Conservation (phyloP, 2,797 vertebrate genomes). For the Parambassis ranga region DNA sequence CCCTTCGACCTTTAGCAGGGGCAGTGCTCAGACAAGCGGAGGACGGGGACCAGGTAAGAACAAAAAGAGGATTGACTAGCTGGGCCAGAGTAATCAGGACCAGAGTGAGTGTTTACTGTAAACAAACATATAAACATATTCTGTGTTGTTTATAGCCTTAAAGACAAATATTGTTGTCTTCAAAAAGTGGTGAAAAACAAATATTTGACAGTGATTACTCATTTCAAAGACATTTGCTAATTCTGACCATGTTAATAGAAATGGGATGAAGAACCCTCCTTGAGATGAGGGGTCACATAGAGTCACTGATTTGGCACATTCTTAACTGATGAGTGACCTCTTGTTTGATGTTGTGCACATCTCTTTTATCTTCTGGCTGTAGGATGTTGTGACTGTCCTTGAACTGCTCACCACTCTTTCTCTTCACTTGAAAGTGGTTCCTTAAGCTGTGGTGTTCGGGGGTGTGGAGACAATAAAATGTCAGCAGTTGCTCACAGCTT, state of each 20-base stretch:
- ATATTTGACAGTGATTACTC: constrained; percentile 31
- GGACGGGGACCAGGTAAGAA: constrained; percentile 85
- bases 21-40: constrained; percentile 81
- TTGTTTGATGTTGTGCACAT: constrained; percentile 24
- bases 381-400: constrained; percentile 2
- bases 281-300: constrained; percentile 25
- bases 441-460: constrained; percentile 3
- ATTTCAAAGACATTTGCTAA: too few relatives aligned
- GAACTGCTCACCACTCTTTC: constrained; percentile 4
- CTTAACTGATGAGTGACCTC: not conserved
- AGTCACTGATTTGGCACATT: constrained; percentile 9
- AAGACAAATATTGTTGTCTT: constrained; percentile 25
- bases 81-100: too few relatives aligned
- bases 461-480: not conserved
- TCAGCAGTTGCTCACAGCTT: constrained; percentile 22
- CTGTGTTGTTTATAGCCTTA: not conserved
- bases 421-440: constrained; percentile 1
- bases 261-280: constrained; percentile 23
- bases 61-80: too few relatives aligned
- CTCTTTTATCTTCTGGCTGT: not conserved
- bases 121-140: not conserved
- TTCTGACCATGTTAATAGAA: constrained; percentile 31
- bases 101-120: too few relatives aligned
- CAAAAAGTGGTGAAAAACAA: constrained; percentile 3
- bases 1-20: constrained; percentile 75